Base-by-base conservation (phyloP, 2,113 vertebrate species). In the Benitochromis conjunctus region DNA sequence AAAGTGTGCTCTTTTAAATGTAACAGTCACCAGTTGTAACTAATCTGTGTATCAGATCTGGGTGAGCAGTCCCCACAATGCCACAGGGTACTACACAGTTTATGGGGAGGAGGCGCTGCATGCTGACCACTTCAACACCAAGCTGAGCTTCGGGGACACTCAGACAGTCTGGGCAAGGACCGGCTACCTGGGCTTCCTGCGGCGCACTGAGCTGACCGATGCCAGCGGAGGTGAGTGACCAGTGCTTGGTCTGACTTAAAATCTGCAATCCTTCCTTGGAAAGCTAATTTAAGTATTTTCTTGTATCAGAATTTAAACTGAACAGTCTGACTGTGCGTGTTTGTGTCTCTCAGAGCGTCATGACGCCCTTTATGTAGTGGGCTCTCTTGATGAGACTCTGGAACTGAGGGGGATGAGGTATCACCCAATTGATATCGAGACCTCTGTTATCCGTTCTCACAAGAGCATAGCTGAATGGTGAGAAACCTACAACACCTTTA, bases 381-480 rank as follows among this genome's bases (percentile, higher is more conserved):
- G 98, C 10, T 98, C 98, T 74, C 95, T 99, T 90, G 98, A 99
- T 83, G 98, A 99, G 92, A 98, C 98, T 0, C 96, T 99, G 89
- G 98, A 99, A 94, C 96, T 99, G 88, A 95, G 98, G 81, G 98
- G 98, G 84, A 98, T 99, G 98, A 96, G 98, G 51, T 99, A 99
- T 92, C 98, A 99, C 88, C 98, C 98, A 66, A 99, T 98, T 2
- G 98, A 99, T 94, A 99, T 99, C 4, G 98, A 99, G 92, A 99
- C 97, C 0, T 99, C 98, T 0, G 98, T 99, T 31, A 97, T 98
- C 90, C 96, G 98, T 6, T 96, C 98, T 13, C 98, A 99, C 92
- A 98, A 98, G 93, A 99, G 97, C 96, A 98, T 99, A 24, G 98
- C 98, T 4, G 98, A 99, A 94, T 99, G 98, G 98, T 99, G 89